Percentiles rank a stretch among this genome's conserved stretches.
Conservation (phyloP, 2,888 invertebrate species). For the Oscheius sp. region DNA sequence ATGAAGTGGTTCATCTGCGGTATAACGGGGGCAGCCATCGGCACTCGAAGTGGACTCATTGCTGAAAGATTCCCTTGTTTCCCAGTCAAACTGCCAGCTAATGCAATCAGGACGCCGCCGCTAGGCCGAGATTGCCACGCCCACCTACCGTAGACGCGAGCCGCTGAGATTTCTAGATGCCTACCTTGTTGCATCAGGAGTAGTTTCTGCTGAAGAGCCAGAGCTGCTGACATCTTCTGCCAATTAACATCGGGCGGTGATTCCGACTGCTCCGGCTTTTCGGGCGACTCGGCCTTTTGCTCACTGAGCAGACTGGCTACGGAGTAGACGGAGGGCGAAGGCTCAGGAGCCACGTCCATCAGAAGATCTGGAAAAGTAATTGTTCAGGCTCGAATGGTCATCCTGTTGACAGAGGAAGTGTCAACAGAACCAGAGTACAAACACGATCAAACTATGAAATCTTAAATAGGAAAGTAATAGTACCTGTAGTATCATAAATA, state of each 20-base stretch:
- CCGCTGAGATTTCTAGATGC: constrained; percentile 16
- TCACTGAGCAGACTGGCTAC: constrained; percentile 38
- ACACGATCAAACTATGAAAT: neutral
- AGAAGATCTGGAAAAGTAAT: neutral
- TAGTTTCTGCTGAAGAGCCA: constrained; percentile 58
- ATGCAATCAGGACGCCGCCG: constrained; percentile 28
- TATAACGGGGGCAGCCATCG: constrained; percentile 31
- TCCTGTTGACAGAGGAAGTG: neutral
- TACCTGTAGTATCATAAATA: neutral
- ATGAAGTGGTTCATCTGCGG: constrained; percentile 24
- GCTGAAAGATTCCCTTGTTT: constrained; percentile 27
- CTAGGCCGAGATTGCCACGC: constrained; percentile 22
- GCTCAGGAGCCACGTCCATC: constrained; percentile 35
- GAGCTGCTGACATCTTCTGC: constrained; percentile 55
- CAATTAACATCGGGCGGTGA: constrained; percentile 37
- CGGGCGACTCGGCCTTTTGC: constrained; percentile 16
- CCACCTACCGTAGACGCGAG: constrained; percentile 24
- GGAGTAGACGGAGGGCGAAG: constrained; percentile 28
- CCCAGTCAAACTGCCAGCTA: neutral
- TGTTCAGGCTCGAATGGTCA: neutral
- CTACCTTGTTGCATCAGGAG: constrained; percentile 56
- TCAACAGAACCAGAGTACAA: neutral
- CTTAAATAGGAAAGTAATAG: neutral
- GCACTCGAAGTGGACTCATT: constrained; percentile 20
- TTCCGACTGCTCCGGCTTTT: constrained; percentile 19